Evolutionary conservation across 2,113 vertebrate species (phyloP).

Genomic region (Microcebus griseorufus): DNA sequence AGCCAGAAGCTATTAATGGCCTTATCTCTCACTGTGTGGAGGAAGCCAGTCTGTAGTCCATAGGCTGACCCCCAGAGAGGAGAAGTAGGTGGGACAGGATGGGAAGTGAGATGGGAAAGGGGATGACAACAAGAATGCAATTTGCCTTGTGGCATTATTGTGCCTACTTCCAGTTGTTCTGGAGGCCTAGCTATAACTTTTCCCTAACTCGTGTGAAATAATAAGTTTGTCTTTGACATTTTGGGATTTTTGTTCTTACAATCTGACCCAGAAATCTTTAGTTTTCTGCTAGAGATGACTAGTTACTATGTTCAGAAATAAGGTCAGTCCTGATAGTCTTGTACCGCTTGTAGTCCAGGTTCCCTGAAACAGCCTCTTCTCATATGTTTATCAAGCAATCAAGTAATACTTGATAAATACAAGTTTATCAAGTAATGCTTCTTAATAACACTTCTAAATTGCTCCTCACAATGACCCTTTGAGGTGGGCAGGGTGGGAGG

Average conservation of each 20-base stretch:
- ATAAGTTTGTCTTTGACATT: not conserved
- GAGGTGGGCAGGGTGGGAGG: not conserved
- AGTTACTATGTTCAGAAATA: not conserved
- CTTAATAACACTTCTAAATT: not conserved
- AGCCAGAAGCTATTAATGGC: not conserved
- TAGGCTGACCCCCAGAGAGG: not conserved
- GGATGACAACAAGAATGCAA: not conserved
- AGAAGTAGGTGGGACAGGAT: not conserved
- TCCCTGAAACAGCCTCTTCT: not conserved
- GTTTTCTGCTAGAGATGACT: not conserved
- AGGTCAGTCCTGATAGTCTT: not conserved
- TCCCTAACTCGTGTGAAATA: not conserved
- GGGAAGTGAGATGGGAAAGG: too few relatives aligned
- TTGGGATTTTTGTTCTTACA: not conserved
- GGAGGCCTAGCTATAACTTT: not conserved
- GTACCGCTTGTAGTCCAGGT: not conserved
- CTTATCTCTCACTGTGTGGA: not conserved
- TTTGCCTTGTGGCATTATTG: not conserved
- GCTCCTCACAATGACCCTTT: not conserved
- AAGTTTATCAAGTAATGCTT: not conserved
- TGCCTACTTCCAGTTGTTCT: not conserved
- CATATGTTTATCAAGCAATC: not conserved
- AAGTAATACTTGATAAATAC: not conserved
- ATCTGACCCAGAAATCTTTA: not conserved
- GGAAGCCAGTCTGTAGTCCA: not conserved